phyloP scores from a whole-genome alignment of 2,888 invertebrate genomes.

The Leptopilina drosophilae region DNA sequence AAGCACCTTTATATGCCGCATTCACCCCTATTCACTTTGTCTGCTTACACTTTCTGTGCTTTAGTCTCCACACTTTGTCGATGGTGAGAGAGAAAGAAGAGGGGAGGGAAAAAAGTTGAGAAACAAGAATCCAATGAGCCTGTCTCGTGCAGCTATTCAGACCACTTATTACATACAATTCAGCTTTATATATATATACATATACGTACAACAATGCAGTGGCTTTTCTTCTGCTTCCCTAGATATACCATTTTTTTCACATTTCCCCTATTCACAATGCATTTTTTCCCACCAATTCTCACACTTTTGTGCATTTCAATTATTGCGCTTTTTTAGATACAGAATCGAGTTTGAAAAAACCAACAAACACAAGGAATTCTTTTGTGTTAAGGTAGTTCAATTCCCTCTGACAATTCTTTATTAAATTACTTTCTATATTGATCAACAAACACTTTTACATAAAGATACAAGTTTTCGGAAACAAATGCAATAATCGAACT shows the following conservation, averaged over 20 bases:
- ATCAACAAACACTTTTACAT: no score
- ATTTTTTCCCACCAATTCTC: background rate
- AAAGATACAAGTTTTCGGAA: no score
- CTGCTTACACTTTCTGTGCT: constrained; percentile 45
- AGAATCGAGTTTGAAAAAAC: background rate
- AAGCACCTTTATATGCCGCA: constrained; percentile 31
- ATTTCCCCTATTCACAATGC: constrained; percentile 38
- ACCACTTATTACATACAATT: constrained; percentile 48
- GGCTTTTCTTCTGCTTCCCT: constrained; percentile 48
- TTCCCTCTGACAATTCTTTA: no score
- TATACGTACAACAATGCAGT: constrained; percentile 11
- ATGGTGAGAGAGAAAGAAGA: constrained; percentile 5
- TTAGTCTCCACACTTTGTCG: constrained; percentile 49
- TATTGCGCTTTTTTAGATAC: background rate
- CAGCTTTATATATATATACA: background rate
- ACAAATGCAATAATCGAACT: no score
- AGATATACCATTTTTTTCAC: constrained; percentile 42
- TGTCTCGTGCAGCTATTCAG: constrained; percentile 53
- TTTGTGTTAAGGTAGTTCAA: no score
- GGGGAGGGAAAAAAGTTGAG: constrained; percentile 46
- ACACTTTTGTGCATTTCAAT: constrained; percentile 7
- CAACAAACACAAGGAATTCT: background rate
- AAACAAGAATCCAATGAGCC: constrained; percentile 55
- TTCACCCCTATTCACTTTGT: constrained; percentile 11
- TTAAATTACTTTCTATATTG: no score